Conservation (phyloP, 2,113 vertebrate species). For the Dicrurus megarhynchus region DNA sequence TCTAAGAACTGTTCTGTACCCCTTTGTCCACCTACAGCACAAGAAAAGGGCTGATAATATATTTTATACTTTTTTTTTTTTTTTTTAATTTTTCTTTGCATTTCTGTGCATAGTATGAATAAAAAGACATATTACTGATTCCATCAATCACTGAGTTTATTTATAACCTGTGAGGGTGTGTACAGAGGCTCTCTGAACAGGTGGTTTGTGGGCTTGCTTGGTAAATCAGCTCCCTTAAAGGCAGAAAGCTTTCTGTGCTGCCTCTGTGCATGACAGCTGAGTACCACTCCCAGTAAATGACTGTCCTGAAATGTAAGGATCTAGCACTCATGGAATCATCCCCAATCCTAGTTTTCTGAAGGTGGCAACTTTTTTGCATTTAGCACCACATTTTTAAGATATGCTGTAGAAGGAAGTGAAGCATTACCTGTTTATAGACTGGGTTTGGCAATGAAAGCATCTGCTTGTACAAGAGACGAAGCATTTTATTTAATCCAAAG, state of each 20-base stretch:
- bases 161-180: background rate
- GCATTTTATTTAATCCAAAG: background rate
- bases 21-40: background rate
- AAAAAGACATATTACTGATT: background rate
- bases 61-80: background rate
- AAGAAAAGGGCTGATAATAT: background rate
- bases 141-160: background rate
- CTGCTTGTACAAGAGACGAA: background rate
- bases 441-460: background rate
- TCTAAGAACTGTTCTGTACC: background rate
- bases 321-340: background rate
- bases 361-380: background rate
- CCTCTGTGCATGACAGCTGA: background rate
- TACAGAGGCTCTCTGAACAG: background rate
- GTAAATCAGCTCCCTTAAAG: background rate
- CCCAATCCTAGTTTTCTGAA: background rate
- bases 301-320: background rate
- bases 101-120: background rate
- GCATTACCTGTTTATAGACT: background rate
- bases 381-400: background rate
- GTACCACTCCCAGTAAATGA: background rate
- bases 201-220: background rate
- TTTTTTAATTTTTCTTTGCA: background rate
- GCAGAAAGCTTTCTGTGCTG: background rate
- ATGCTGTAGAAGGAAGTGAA: background rate